Evolutionary conservation across 2,797 vertebrate species (phyloP), one percentile per base, ranked within the genome.

Genomic region (Coregonus sp.): DNA sequence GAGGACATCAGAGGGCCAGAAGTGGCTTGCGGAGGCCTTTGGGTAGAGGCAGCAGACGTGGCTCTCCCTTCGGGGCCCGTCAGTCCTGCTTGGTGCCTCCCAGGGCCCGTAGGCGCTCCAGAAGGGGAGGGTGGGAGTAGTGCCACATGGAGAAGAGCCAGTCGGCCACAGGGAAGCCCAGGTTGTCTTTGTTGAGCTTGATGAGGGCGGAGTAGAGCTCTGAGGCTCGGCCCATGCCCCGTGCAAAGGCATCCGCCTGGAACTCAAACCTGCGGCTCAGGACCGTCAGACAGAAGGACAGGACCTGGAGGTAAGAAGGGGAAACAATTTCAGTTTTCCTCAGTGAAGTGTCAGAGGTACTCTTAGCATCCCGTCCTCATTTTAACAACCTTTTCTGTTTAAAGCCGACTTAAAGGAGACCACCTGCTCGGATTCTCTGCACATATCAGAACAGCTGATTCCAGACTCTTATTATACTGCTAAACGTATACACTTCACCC

Each of bases 111-210:
- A 99, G 97, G 88, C 98, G 96, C 93, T 99, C 98, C 85, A 99
- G 92, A 63, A 99, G 96, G 0, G 98, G 98, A 63, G 98, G 98
- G 86, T 99, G 98, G 50, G 98, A 99, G 82, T 99, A 99, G 91
- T 99, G 98, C 98, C 98, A 99, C 95, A 96, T 98, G 52, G 98
- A 99, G 92, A 98, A 99, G 78, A 99, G 89, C 97, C 97, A 98
- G 90, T 99, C 98, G 61, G 98, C 98, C 81, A 99, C 98, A 0
- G 98, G 98, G 85, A 99, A 99, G 82, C 98, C 98, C 87, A 99
- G 91, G 90, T 99, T 99, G 92, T 99, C 98, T 89, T 98, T 99
- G 94, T 99, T 99, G 66, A 99, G 94, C 94, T 99, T 99, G 93
- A 99, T 98, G 79, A 99, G 94, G 71, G 98, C 97, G 25, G 98